Evolutionary conservation across 1,140 invertebrate genomes (phyloP).

Genomic region (Drosophila oshimai): DNA sequence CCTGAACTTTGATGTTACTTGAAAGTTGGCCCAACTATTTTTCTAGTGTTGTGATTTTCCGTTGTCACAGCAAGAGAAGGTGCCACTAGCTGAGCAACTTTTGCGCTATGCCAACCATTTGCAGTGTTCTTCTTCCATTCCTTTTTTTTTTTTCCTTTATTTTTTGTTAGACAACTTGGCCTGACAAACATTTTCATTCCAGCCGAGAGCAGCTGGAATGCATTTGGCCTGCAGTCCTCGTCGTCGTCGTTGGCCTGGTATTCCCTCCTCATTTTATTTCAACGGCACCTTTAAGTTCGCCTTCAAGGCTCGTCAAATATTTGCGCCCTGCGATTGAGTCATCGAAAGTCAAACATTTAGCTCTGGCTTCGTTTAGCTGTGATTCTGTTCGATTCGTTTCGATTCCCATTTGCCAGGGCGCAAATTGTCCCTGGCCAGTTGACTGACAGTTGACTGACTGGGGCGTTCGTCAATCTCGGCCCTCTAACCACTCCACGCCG

Average conservation of each 20-base stretch:
- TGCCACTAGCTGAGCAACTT: conserved; percentile 45
- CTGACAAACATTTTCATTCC: conserved; percentile 70
- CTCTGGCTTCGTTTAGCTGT: conserved; percentile 23
- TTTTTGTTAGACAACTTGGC: conserved; percentile 35
- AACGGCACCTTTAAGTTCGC: conserved; percentile 46
- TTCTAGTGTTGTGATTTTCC: conserved; percentile 69
- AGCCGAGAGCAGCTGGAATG: conserved; percentile 38
- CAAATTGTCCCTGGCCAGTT: conserved; percentile 64
- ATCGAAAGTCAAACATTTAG: conserved; percentile 68
- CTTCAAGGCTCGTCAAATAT: conserved; percentile 41
- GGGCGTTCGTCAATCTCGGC: conserved; percentile 35
- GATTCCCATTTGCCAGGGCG: conserved; percentile 70
- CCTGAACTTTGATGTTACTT: conserved; percentile 53
- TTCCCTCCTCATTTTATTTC: conserved; percentile 19
- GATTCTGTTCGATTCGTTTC: conserved; percentile 41
- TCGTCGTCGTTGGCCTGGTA: conserved; percentile 16
- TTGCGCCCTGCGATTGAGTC: conserved; percentile 65
- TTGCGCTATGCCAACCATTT: conserved; percentile 68
- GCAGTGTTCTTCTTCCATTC: neutral
- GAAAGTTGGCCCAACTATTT: conserved; percentile 70
- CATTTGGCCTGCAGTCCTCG: conserved; percentile 48
- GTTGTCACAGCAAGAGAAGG: conserved; percentile 27
- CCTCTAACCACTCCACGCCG: neutral
- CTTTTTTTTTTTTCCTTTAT: neutral
- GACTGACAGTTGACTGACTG: conserved; percentile 44